These are phyloP conservation scores for Rhinella marina DNA, from an alignment of 2,797 vertebrate genomes.

Conservation along the genomic window DNA sequence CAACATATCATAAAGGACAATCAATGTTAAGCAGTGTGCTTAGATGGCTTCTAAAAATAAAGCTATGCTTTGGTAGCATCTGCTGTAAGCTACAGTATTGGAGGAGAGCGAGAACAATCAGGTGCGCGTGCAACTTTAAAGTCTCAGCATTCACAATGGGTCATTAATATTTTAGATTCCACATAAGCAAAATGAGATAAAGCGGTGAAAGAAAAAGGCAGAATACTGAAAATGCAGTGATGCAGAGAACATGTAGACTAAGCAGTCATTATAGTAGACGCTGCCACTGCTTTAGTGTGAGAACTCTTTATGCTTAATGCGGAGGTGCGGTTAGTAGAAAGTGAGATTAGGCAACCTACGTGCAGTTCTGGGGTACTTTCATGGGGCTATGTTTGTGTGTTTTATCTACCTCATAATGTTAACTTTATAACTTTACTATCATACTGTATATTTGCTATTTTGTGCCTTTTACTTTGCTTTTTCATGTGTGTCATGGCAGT, in stretches of 20 bases:
- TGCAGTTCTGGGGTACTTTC: not conserved
- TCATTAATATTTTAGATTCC: slow-evolving; percentile 53
- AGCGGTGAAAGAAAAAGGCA: slow-evolving; percentile 30
- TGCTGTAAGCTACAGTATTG: slow-evolving; percentile 39
- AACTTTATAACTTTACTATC: no score
- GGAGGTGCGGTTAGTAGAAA: not conserved
- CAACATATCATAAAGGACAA: slow-evolving; percentile 20
- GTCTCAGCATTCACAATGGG: slow-evolving; percentile 46
- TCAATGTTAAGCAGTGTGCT: slow-evolving; percentile 22
- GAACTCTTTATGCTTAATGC: slow-evolving; percentile 6
- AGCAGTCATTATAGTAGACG: slow-evolving; percentile 11
- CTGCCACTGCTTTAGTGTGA: not conserved
- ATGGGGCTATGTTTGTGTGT: not conserved
- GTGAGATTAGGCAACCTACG: not conserved
- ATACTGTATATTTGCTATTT: no score
- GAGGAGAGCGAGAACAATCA: slow-evolving; percentile 37
- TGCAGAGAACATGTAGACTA: slow-evolving; percentile 30
- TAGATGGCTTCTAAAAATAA: slow-evolving; percentile 32
- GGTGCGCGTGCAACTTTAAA: slow-evolving; percentile 20
- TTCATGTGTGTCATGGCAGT: no score
- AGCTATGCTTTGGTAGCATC: slow-evolving; percentile 28
- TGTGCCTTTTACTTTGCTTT: no score
- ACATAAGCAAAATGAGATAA: slow-evolving; percentile 42
- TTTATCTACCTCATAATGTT: no score
- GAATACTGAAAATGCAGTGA: slow-evolving; percentile 47